Percentiles rank a stretch among this genome's conserved stretches.
phyloP scores from a whole-genome alignment of 2,797 vertebrate species.

The Onychomys torridus region DNA sequence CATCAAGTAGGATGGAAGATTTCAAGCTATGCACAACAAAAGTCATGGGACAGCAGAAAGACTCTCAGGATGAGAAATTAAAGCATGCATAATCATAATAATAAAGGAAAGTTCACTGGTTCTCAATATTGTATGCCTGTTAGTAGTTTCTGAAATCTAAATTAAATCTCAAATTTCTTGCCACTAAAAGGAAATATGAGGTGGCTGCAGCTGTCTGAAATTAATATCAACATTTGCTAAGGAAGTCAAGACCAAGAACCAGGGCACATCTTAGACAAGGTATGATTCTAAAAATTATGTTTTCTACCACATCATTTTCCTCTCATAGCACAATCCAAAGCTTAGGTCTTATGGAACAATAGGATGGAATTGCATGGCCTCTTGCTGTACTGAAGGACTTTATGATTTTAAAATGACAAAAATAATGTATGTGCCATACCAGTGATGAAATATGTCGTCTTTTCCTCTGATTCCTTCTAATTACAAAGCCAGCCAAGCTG shows the following conservation, averaged over 20 bases:
- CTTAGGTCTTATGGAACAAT: background rate
- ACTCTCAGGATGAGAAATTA: background rate
- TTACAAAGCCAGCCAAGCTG: background rate
- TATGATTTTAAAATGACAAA: background rate
- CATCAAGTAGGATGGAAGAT: background rate
- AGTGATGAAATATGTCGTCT: background rate
- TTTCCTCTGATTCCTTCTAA: background rate
- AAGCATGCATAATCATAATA: background rate
- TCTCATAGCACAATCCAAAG: background rate
- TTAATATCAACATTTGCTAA: background rate
- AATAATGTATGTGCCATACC: background rate
- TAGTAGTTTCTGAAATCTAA: background rate
- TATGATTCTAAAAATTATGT: background rate
- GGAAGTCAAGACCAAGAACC: background rate
- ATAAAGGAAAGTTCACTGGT: background rate
- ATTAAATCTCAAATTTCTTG: constrained; percentile 14
- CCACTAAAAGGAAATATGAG: background rate
- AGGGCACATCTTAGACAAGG: background rate
- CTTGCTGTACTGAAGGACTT: background rate
- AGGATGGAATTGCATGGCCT: background rate
- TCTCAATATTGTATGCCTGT: background rate
- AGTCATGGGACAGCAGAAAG: background rate
- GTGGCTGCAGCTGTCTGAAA: background rate
- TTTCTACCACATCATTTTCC: too few species aligned
- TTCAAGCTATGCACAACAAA: background rate